Base-by-base conservation (phyloP, 1,140 invertebrate genomes). In the Elysia chlorotica region DNA sequence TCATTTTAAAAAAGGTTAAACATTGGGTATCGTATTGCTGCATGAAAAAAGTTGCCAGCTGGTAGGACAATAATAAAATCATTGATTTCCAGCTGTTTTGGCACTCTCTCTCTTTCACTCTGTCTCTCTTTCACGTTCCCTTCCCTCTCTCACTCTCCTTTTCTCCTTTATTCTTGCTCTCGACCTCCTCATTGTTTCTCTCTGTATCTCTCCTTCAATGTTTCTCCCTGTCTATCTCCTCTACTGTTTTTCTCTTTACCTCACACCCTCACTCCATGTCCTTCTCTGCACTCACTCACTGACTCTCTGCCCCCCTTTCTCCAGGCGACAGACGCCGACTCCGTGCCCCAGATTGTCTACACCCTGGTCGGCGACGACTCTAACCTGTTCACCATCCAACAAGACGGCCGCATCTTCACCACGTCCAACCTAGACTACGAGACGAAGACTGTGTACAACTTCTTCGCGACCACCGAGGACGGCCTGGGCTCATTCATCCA, bases 261-360 rank as follows among this genome's bases (percentile, higher is more conserved):
- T 61, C 33, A 61, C 19, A 2, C 17, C 19, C 28, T 71, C 31
- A 37, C 36, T 62, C 23, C 30, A 33, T 62, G 4, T 17, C 21
- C 30, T 6, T 37, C 28, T 62, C 54, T n/a, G 28, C 35, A 62
- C 41, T 63, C 36, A 3, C 36, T 63, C 35, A 35, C 28, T 63
- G 10, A 21, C 30, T 57, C 54, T 36, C 69, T 3, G 23, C 41
- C 59, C 36, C 25, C 28, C 33, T 62, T 0, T 57, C 28, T 38
- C 59, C 41, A 81, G 80, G 80, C 80, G 3, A 30, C 76, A 30
- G 80, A 80, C 56, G 67, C 68, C 30, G 80, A 81, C 38, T 75
- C 76, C 17, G 28, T 62, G 2, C 41, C 71, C 17, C 6, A 33
- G 19, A 74, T 81, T 17, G 68, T 48, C 4, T 81, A 81, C 62